phyloP scores from a whole-genome alignment of 2,888 invertebrate species.

The Drepana falcataria region DNA sequence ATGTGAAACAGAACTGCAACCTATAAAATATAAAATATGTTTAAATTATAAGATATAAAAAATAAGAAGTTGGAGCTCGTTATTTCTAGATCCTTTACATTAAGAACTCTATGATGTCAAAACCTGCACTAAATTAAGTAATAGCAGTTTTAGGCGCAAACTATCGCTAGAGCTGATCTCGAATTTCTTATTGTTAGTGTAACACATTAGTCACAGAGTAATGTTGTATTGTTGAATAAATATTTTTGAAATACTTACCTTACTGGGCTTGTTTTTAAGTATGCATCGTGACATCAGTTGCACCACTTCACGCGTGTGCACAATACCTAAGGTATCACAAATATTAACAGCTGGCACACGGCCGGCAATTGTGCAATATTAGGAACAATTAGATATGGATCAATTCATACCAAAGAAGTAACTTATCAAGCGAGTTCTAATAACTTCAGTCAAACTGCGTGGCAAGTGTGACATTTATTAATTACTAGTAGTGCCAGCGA shows the following conservation, averaged over 20 bases:
- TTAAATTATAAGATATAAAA: too few relatives aligned
- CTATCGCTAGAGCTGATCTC: not conserved
- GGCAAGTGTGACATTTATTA: too few relatives aligned
- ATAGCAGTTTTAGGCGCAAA: not conserved
- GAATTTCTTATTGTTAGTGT: not conserved
- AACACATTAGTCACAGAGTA: not conserved
- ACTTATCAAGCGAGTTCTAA: not conserved
- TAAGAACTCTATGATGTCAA: not conserved
- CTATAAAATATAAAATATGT: too few relatives aligned
- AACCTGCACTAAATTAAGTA: not conserved
- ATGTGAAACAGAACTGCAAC: too few relatives aligned
- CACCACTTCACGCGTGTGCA: constrained; percentile 26
- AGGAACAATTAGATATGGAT: constrained; percentile 1
- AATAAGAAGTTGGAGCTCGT: too few relatives aligned
- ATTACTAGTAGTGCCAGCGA: too few relatives aligned
- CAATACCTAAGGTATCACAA: constrained; percentile 20
- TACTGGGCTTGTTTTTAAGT: constrained; percentile 9
- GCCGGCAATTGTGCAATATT: constrained; percentile 13
- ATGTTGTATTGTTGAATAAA: not conserved
- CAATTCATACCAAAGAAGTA: not conserved
- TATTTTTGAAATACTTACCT: not conserved
- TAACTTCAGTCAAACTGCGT: too few relatives aligned
- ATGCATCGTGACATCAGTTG: constrained; percentile 19
- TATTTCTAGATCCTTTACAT: not conserved
- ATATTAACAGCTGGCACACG: constrained; percentile 5